Base-by-base conservation (phyloP, 1,140 invertebrate species). In the Mamestra configurata region DNA sequence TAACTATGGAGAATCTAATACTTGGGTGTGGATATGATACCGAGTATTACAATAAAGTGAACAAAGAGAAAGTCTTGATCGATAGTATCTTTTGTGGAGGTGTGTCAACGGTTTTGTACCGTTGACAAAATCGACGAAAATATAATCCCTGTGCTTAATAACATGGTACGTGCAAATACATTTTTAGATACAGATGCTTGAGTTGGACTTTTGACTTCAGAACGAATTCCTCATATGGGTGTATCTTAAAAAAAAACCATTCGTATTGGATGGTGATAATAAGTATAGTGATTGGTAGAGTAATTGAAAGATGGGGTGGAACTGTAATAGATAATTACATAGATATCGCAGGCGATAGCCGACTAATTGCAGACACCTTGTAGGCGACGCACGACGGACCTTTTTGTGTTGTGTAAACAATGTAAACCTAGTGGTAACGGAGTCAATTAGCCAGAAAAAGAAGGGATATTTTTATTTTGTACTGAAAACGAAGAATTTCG, bases 311-410 rank as follows among this genome's bases (percentile, higher is more conserved):
- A 75, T 59, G 71, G 37, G 51, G 53, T 71, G 68, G 68, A 31
- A 53, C 66, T 57, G 53, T 43, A 40, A 43, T 75, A 57, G 70
- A 82, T 78, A 84, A 87, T 85, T 85, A 84, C 73, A 80, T 75
- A 77, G 80, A 84, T 80, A 83, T 71, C 57, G 75, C 71, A 27
- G 8, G 10, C 66, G 79, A 85, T 84, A 84, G 80, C 53, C 82
- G 59, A 77, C 59, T 79, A 82, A 83, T 86, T 84, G 73, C 57
- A 66, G 77, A 82, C 82, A 84, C 80, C 84, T 84, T 84, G 82
- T 82, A 81, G 49, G 22, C 68, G 61, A 64, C 70, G 46, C 55
- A 53, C 51, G 43, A 55, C 70, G 43, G 27, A 15, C 18, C n/a
- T 24, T 43, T 59, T 66, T 75, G n/a, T 76, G 0, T 27, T 4